Conservation (phyloP, 2,113 vertebrate species). For the Ivindomyrus marchei region DNA sequence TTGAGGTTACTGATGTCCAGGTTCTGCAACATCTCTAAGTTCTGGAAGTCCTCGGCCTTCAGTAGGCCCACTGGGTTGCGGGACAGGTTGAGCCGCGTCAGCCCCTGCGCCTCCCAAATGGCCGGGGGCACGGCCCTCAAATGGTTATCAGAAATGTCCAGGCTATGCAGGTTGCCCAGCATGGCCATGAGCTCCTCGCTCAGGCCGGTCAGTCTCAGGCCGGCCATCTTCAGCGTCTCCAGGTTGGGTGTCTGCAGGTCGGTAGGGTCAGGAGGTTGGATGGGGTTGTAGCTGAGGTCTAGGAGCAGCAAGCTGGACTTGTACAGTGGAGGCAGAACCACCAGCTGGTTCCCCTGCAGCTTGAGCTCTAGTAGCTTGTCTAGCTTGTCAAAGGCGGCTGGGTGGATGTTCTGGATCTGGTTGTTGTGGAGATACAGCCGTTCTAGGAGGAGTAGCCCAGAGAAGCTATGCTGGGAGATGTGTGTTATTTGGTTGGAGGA, state of each 20-base stretch:
- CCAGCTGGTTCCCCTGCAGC: slow-evolving; percentile 75
- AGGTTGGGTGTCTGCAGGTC: slow-evolving; percentile 64
- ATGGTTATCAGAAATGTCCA: slow-evolving; percentile 78
- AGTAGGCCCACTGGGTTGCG: slow-evolving; percentile 76
- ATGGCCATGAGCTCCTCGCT: slow-evolving; percentile 65
- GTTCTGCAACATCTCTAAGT: slow-evolving; percentile 69
- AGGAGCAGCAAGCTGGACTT: slow-evolving; percentile 77
- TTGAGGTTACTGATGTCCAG: slow-evolving; percentile 82
- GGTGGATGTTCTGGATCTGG: slow-evolving; percentile 71
- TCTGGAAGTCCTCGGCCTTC: slow-evolving; percentile 61
- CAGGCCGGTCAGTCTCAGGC: slow-evolving; percentile 65
- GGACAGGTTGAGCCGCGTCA: slow-evolving; percentile 74
- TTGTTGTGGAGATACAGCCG: slow-evolving; percentile 82
- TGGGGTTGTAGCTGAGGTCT: slow-evolving; percentile 77
- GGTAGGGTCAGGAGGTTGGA: slow-evolving; percentile 53
- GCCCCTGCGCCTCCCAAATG: slow-evolving; percentile 62
- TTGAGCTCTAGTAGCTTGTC: slow-evolving; percentile 81
- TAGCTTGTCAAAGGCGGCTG: slow-evolving; percentile 69
- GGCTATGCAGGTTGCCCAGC: slow-evolving; percentile 73
- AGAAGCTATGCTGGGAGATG: slow-evolving; percentile 79
- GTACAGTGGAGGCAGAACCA: slow-evolving; percentile 56
- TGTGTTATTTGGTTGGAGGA: slow-evolving; percentile 75
- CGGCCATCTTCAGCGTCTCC: slow-evolving; percentile 70
- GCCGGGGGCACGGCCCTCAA: slow-evolving; percentile 59
- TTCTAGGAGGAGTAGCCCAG: slow-evolving; percentile 72